Conservation (phyloP, 2,113 vertebrate genomes). For the Plecotus auritus region DNA sequence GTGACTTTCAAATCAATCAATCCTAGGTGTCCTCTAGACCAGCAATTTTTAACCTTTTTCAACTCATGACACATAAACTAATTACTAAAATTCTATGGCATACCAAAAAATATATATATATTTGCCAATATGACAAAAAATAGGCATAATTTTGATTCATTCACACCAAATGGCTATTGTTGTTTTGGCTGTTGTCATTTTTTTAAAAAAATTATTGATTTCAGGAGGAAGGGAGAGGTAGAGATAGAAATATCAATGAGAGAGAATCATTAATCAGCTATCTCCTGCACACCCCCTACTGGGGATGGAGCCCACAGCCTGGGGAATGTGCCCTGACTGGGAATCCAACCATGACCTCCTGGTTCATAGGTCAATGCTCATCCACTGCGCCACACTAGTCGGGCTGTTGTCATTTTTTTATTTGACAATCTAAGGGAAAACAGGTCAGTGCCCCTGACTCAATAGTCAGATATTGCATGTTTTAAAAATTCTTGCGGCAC, state of each 20-base stretch:
- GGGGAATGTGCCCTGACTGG: no score
- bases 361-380: no score
- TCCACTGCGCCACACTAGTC: no score
- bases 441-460: background rate
- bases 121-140: background rate
- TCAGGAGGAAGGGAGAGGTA: no score
- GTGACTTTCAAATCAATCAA: background rate
- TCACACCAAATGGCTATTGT: background rate
- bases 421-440: background rate
- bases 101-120: background rate
- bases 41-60: background rate
- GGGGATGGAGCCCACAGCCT: no score
- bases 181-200: background rate
- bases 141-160: background rate
- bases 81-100: background rate
- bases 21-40: background rate
- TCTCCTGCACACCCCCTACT: no score
- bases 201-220: background rate
- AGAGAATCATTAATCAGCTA: no score
- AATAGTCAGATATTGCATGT: background rate
- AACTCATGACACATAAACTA: background rate
- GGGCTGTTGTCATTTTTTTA: background rate
- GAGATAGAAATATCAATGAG: no score
- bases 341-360: no score
- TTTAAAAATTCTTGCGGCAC: background rate